Percentiles rank a stretch among this genome's conserved stretches.
phyloP scores from a whole-genome alignment of 2,888 invertebrate genomes.

The Tenthredo livida region DNA sequence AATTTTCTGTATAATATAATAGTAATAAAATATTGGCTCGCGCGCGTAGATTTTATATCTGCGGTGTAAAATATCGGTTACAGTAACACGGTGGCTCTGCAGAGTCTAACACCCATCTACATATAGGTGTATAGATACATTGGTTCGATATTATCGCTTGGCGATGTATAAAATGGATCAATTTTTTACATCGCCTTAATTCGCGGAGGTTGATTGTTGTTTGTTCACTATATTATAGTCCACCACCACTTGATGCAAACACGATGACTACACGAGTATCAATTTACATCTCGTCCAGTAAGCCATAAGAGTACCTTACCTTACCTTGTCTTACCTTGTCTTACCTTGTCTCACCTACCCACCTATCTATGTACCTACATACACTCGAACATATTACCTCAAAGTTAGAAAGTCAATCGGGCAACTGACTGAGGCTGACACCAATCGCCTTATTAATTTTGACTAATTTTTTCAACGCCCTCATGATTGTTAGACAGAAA shows the following conservation, averaged over 20 bases:
- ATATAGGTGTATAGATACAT: background rate
- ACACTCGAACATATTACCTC: slow-evolving; percentile 26
- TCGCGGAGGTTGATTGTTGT: background rate
- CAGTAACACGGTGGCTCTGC: background rate
- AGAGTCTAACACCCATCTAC: background rate
- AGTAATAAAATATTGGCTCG: background rate
- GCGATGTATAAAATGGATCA: background rate
- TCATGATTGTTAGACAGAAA: background rate
- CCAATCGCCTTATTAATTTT: slow-evolving; percentile 10
- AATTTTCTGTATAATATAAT: background rate
- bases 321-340: background rate
- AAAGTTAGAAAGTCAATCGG: slow-evolving; percentile 44
- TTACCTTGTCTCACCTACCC: background rate
- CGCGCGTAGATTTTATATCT: slow-evolving; percentile 2
- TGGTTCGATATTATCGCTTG: background rate
- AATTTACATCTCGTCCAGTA: slow-evolving; percentile 37
- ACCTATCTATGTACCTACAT: background rate
- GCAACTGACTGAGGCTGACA: background rate
- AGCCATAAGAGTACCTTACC: slow-evolving; percentile 40
- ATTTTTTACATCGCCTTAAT: slow-evolving; percentile 1
- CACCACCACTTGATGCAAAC: background rate
- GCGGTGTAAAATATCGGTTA: background rate
- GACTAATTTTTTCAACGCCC: background rate
- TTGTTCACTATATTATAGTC: background rate
- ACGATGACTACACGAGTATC: slow-evolving; percentile 42